These are phyloP conservation scores for Tachina grossa DNA, from an alignment of 2,888 invertebrate species.

Conservation along the genomic window DNA sequence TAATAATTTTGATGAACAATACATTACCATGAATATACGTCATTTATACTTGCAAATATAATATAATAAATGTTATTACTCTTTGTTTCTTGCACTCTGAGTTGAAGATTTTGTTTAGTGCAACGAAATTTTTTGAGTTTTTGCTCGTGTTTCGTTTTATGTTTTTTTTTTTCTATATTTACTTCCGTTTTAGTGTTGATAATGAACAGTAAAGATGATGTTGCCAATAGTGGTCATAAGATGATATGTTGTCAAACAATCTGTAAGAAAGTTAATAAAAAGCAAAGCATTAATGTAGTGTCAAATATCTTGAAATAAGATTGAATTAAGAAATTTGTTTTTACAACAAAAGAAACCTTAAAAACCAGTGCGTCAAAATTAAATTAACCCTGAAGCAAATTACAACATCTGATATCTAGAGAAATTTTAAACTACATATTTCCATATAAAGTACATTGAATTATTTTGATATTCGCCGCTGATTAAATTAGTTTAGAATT, in stretches of 20 bases:
- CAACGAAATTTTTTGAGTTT: neutral
- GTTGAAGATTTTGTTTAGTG: neutral
- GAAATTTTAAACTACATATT: too few species aligned
- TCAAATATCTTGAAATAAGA: too few species aligned
- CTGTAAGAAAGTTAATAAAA: neutral
- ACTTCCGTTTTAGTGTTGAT: neutral
- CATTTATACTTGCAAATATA: conserved; percentile 55
- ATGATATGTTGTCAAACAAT: conserved; percentile 42
- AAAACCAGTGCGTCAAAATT: too few species aligned
- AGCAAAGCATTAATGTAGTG: too few species aligned
- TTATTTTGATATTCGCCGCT: too few species aligned
- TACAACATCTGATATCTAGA: too few species aligned
- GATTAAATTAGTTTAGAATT: too few species aligned
- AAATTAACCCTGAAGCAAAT: too few species aligned
- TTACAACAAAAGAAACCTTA: too few species aligned
- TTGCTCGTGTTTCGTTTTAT: neutral
- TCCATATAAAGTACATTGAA: too few species aligned
- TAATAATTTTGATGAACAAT: conserved; percentile 3
- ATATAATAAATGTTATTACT: neutral
- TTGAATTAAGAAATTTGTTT: too few species aligned
- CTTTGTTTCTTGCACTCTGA: neutral
- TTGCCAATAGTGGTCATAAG: neutral
- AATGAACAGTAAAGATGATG: neutral
- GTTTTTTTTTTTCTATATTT: neutral
- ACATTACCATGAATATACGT: conserved; percentile 61